Percentiles rank a stretch among this genome's conserved stretches.
phyloP scores from a whole-genome alignment of 2,113 vertebrate species.

The Pygathrix nemaeus region DNA sequence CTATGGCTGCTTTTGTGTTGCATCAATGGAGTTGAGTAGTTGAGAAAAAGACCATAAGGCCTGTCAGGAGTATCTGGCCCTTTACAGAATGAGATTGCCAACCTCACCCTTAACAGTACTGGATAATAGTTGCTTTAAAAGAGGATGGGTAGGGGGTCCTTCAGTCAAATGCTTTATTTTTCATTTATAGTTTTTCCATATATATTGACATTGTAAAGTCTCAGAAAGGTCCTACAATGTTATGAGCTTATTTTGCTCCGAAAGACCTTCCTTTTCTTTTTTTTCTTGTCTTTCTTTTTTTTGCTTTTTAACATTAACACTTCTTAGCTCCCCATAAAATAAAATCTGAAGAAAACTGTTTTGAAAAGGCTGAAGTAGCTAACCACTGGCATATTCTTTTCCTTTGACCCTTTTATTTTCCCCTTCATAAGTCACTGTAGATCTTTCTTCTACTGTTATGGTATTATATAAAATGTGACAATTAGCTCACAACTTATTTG shows the following conservation, averaged over 20 bases:
- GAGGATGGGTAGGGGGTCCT: background rate
- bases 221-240: background rate
- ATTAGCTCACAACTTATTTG: constrained; percentile 4
- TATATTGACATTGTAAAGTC: background rate
- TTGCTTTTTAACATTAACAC: background rate
- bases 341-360: background rate
- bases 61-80: background rate
- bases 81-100: background rate
- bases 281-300: background rate
- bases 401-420: background rate
- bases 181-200: background rate
- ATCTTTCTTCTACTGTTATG: background rate
- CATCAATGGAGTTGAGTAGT: background rate
- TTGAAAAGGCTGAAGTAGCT: background rate
- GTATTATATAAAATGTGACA: background rate
- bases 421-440: background rate
- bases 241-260: background rate
- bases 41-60: background rate
- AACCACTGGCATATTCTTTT: constrained; percentile 1
- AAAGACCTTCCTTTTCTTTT: background rate
- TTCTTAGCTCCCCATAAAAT: background rate
- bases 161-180: background rate
- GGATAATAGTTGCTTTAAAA: background rate
- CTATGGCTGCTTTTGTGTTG: background rate
- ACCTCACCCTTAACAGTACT: background rate